These are phyloP conservation scores for Adoxophyes honmai DNA, from an alignment of 1,140 invertebrate genomes.

Conservation along the genomic window DNA sequence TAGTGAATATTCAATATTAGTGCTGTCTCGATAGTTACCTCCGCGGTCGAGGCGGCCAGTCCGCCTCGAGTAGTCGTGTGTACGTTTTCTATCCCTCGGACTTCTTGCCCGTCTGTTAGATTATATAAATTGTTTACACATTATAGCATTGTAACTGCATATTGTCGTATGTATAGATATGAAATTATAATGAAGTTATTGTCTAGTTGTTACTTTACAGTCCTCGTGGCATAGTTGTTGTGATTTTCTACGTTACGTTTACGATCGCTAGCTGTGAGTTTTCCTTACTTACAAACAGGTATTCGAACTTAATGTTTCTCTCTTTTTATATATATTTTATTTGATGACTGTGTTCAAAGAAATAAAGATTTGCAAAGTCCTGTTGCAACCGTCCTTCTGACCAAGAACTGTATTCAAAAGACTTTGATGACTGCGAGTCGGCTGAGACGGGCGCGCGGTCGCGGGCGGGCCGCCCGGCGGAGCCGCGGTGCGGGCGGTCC, in stretches of 20 bases:
- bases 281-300: conserved; percentile 22
- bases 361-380: conserved; percentile 13
- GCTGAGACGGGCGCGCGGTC: not conserved
- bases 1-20: conserved; percentile 73
- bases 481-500: too few relatives aligned
- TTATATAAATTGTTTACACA: conserved; percentile 46
- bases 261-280: conserved; percentile 54
- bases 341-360: conserved; percentile 1
- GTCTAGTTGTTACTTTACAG: conserved; percentile 49
- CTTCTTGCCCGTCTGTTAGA: conserved; percentile 54
- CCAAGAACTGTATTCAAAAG: conserved; percentile 26
- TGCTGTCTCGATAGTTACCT: conserved; percentile 58
- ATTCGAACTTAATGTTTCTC: conserved; percentile 17
- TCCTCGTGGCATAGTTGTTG: conserved; percentile 40
- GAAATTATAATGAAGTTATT: conserved; percentile 38
- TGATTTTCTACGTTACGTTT: conserved; percentile 45
- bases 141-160: conserved; percentile 39
- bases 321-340: conserved; percentile 5
- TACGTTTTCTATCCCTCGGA: conserved; percentile 58
- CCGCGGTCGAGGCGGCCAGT: conserved; percentile 58
- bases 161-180: conserved; percentile 45
- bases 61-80: conserved; percentile 41
- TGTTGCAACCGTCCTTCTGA: conserved; percentile 36
- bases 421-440: conserved; percentile 17
- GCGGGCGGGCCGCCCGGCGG: too few relatives aligned